Conservation (phyloP, 1,140 invertebrate species). For the Lasaia peninsularis region DNA sequence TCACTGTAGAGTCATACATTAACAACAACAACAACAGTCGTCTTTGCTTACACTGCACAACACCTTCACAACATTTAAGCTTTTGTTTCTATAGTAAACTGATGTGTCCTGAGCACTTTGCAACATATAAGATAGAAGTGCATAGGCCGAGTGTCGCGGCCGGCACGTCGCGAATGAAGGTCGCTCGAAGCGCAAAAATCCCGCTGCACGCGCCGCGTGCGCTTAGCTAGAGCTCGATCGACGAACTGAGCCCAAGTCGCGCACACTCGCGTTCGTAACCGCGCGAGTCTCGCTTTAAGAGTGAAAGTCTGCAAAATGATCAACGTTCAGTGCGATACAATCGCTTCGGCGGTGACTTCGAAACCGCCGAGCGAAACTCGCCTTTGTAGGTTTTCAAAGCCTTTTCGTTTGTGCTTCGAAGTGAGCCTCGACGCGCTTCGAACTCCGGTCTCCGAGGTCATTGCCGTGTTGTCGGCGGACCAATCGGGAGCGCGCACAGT, state of each 20-base stretch:
- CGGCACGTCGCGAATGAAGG: conserved; percentile 66
- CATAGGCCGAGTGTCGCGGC: conserved; percentile 50
- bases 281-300: conserved; percentile 67
- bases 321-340: conserved; percentile 68
- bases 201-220: conserved; percentile 65
- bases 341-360: conserved; percentile 48
- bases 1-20: conserved; percentile 66
- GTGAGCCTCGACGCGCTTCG: conserved; percentile 74
- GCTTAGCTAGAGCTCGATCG: conserved; percentile 68
- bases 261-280: conserved; percentile 57
- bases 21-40: conserved; percentile 40
- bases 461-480: conserved; percentile 70
- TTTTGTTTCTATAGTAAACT: conserved; percentile 37
- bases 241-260: conserved; percentile 67
- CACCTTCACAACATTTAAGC: conserved; percentile 63
- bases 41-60: conserved; percentile 61
- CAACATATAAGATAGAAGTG: conserved; percentile 60
- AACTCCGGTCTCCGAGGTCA: conserved; percentile 77
- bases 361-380: conserved; percentile 53
- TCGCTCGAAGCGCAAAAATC: conserved; percentile 51
- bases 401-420: conserved; percentile 54
- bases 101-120: conserved; percentile 42
- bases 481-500: conserved; percentile 62
- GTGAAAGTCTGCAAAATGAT: conserved; percentile 79
- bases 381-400: conserved; percentile 52